Evolutionary conservation across 2,113 vertebrate species (phyloP), one percentile per base, ranked within the genome.

Genomic region (Ciconia boyciana): DNA sequence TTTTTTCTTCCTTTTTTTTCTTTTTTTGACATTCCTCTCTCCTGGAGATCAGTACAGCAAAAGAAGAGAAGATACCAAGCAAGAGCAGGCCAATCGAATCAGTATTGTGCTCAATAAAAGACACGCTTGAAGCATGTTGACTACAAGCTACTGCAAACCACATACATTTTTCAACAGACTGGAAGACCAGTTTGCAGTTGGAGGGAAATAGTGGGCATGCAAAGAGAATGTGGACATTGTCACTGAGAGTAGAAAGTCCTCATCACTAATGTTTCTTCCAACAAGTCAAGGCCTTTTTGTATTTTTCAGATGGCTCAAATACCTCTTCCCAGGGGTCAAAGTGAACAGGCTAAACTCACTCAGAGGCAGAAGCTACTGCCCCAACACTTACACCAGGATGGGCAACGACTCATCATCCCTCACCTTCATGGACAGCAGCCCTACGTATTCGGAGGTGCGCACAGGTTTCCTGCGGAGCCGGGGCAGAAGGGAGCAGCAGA

Each of bases 31-130:
- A 66, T 52, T 93, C 52, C 29, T 88, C 28, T 87, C 48, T 95
- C 64, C 82, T 87, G 76, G 46, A 87, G 70, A 91, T 70, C 28
- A 74, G 60, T 64, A 49, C 44, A 93, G 61, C 25, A 91, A 93
- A 97, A 97, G 93, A 83, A 89, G 74, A 89, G 80, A 94, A 79
- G 92, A 96, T 94, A 95, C 87, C 84, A 90, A 93, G 86, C 84
- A 92, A 91, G 92, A 91, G 66, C 69, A 88, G 81, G 64, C 75
- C 94, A 96, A 88, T 97, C 96, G 96, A 44, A 48, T 64, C 74
- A 84, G 28, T 57, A 78, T 80, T 90, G 88, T 94, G 79, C 74
- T 94, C 57, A 76, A 29, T 91, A 96, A 39, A 57, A 95, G 94
- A 62, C 68, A 83, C 22, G 13, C 93, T 96, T 96, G 58, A 93